Evolutionary conservation across 2,797 vertebrate genomes (phyloP), one percentile per base, ranked within the genome.

Genomic region (Alfaro cultratus): DNA sequence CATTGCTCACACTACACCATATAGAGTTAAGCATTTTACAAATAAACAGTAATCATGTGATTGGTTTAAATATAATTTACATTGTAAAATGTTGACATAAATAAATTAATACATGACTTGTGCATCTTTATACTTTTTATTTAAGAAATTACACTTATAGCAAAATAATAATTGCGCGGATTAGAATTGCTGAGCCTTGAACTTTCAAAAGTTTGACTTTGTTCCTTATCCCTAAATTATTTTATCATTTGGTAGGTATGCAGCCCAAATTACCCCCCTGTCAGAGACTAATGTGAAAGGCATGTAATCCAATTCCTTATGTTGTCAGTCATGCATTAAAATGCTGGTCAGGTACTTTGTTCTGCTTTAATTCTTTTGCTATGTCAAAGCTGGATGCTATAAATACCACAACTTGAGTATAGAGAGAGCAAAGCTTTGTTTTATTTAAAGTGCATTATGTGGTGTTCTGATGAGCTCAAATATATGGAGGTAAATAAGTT

Each of bases 311-410:
- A 70, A 70, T 12, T 45, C 67, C 67, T n/a, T n/a, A 43, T 70
- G 41, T 70, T 70, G 41, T 70, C 67, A 70, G 39, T 70, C 67
- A 43, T 70, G 23, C 67, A 45, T 70, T 70, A 43, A 70, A 70
- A 43, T 70, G 11, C 67, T n/a, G 67, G 67, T 45, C 39, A 70
- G 67, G 67, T 70, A 70, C 67, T 70, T 70, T 45, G 11, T 70
- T 70, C 67, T n/a, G 67, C 67, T 45, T 57, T n/a, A 60, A 53
- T 39, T 57, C 26, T 39, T n/a, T 16, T 62, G 4, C 31, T n/a
- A 75, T 60, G 15, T 18, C 29, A 75, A 51, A 75, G 12, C 39
- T 43, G 39, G 23, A 45, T 45, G 67, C 23, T 70, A 70, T 45
- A 70, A 70, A 43, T n/a, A n/a, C 23, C 67, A 70, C 39, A 68